phyloP scores from a whole-genome alignment of 2,113 vertebrate species.

The Gadus chalcogrammus region DNA sequence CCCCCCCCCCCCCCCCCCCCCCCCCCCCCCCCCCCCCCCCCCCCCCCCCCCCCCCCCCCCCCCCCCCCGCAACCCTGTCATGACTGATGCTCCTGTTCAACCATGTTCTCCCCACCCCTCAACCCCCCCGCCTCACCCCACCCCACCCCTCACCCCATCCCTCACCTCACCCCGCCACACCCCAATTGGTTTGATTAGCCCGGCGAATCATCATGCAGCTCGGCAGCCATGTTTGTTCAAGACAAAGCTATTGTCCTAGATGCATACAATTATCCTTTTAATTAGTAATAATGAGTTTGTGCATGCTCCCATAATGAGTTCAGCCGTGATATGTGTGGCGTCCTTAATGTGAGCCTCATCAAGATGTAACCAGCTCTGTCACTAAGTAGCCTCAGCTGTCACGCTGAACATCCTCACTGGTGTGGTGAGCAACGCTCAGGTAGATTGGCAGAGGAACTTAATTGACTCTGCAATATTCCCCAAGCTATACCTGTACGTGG shows the following conservation, averaged over 20 bases:
- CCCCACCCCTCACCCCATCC: no score
- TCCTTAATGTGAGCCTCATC: constrained; percentile 70
- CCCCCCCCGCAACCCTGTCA: no score
- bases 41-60: no score
- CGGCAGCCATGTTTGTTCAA: constrained; percentile 52
- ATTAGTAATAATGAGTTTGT: constrained; percentile 76
- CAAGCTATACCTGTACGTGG: constrained; percentile 28
- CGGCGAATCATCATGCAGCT: constrained; percentile 47
- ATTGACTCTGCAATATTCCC: constrained; percentile 14
- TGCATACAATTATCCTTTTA: constrained; percentile 78
- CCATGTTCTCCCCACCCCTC: no score
- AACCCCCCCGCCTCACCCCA: no score
- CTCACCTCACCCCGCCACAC: no score
- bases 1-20: no score
- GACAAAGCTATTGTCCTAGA: constrained; percentile 66
- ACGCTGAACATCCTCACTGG: constrained; percentile 53
- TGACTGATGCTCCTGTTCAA: no score
- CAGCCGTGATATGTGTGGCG: constrained; percentile 43
- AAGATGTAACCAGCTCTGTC: constrained; percentile 69
- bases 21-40: no score
- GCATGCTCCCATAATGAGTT: constrained; percentile 73
- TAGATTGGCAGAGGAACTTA: constrained; percentile 5
- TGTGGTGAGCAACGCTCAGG: constrained; percentile 8
- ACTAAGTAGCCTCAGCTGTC: constrained; percentile 64
- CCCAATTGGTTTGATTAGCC: constrained; percentile 30